Evolutionary conservation across 2,113 vertebrate genomes (phyloP).

Genomic region (Chiloscyllium plagiosum): DNA sequence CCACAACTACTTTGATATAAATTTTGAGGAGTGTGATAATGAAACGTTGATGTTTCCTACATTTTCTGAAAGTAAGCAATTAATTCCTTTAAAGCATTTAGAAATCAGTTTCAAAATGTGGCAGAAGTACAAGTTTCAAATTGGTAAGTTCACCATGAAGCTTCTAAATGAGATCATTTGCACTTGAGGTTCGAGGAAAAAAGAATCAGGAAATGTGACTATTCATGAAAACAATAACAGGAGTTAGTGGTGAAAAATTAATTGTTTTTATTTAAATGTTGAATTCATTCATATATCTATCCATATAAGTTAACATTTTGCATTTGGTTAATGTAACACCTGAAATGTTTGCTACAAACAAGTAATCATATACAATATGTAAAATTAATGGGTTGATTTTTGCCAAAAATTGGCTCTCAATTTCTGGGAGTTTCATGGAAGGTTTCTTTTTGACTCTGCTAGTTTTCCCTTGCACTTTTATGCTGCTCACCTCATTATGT

Average conservation of each 20-base stretch:
- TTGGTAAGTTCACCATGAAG: neutral
- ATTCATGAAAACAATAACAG: neutral
- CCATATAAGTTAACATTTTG: neutral
- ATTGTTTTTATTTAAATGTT: neutral
- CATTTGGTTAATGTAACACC: neutral
- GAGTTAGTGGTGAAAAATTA: neutral
- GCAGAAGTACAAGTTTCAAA: neutral
- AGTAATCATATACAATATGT: neutral
- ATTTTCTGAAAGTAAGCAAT: conserved; percentile 55
- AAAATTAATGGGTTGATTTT: neutral
- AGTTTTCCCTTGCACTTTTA: no score
- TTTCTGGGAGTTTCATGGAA: no score
- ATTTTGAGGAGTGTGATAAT: conserved; percentile 41
- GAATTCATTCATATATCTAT: neutral
- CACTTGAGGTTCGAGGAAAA: neutral
- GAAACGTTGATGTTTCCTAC: conserved; percentile 44
- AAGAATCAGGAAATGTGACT: neutral
- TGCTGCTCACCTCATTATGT: no score
- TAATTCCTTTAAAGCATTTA: neutral
- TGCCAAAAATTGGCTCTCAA: no score
- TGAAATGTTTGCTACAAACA: neutral
- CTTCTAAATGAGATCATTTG: neutral
- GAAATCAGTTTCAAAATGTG: neutral
- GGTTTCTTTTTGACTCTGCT: no score
- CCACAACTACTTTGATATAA: conserved; percentile 50